These are phyloP conservation scores for Enhydra lutris DNA, from an alignment of 2,113 vertebrate species.

Conservation along the genomic window DNA sequence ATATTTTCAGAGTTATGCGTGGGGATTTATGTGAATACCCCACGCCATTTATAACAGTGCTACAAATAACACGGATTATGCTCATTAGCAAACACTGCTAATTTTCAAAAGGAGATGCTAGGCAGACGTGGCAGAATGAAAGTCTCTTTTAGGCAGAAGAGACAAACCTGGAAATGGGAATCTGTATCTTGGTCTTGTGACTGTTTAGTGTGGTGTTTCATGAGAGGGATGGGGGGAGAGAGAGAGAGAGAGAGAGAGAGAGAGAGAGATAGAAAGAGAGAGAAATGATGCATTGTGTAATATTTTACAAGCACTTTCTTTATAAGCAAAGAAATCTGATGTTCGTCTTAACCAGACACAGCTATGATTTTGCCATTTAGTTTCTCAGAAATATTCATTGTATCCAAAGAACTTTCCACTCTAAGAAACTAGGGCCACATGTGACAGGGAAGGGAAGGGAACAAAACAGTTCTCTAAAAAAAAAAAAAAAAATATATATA, in stretches of 20 bases:
- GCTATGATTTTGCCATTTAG: background rate
- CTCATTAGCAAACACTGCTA: slow-evolving; percentile 50
- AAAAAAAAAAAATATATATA: too few species aligned
- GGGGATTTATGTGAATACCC: slow-evolving; percentile 48
- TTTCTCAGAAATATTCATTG: slow-evolving; percentile 28
- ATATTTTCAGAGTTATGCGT: slow-evolving; percentile 32
- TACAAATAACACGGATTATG: slow-evolving; percentile 50
- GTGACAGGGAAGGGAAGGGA: background rate
- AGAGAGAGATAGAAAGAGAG: background rate
- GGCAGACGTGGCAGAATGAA: slow-evolving; percentile 25
- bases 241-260: background rate
- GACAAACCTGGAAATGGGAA: slow-evolving; percentile 48
- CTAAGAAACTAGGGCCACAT: background rate
- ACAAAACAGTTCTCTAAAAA: background rate
- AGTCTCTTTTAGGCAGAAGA: slow-evolving; percentile 44
- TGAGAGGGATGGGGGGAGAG: background rate
- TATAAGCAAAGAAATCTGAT: background rate
- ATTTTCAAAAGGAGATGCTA: background rate
- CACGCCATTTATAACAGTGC: slow-evolving; percentile 60
- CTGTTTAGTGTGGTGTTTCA: slow-evolving; percentile 32
- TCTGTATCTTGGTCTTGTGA: slow-evolving; percentile 28
- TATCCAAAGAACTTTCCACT: background rate
- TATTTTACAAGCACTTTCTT: background rate
- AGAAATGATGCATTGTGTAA: background rate
- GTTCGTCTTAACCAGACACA: background rate